Evolutionary conservation across 2,888 invertebrate genomes (phyloP).

Genomic region (Ornithoptera alexandrae): DNA sequence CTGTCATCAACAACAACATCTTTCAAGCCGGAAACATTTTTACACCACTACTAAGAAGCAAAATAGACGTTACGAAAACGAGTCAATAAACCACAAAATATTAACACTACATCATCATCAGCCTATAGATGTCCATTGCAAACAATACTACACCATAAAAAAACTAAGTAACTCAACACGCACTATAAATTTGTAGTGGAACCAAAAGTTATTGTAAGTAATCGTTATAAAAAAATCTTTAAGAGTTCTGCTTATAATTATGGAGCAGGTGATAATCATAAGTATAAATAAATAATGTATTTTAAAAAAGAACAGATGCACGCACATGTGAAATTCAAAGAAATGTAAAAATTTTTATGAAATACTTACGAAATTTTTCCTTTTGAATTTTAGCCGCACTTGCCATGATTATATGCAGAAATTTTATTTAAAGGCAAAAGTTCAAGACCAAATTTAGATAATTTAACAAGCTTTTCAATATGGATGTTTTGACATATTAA

Average conservation of each 20-base stretch:
- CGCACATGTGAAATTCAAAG: neutral
- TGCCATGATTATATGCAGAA: constrained; percentile 49
- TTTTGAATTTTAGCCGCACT: constrained; percentile 56
- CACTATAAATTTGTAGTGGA: too few species aligned
- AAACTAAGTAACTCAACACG: too few species aligned
- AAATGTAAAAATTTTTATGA: neutral
- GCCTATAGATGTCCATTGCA: too few species aligned
- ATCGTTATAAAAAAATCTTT: too few species aligned
- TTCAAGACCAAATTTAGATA: constrained; percentile 23
- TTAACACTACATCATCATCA: too few species aligned
- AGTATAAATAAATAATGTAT: neutral
- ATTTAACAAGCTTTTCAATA: constrained; percentile 50
- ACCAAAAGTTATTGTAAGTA: too few species aligned
- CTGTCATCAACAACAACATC: too few species aligned
- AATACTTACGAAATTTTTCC: constrained; percentile 62
- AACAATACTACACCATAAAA: too few species aligned
- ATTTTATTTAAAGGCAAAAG: constrained; percentile 14
- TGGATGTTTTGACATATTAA: constrained; percentile 46
- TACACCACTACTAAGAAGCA: neutral
- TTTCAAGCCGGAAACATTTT: too few species aligned
- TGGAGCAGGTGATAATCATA: too few species aligned
- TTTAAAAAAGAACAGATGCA: neutral
- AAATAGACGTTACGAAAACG: neutral
- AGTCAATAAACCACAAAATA: too few species aligned
- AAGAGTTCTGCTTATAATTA: too few species aligned